Conservation (phyloP, 2,888 invertebrate species). For the Stegana nigrithorax region DNA sequence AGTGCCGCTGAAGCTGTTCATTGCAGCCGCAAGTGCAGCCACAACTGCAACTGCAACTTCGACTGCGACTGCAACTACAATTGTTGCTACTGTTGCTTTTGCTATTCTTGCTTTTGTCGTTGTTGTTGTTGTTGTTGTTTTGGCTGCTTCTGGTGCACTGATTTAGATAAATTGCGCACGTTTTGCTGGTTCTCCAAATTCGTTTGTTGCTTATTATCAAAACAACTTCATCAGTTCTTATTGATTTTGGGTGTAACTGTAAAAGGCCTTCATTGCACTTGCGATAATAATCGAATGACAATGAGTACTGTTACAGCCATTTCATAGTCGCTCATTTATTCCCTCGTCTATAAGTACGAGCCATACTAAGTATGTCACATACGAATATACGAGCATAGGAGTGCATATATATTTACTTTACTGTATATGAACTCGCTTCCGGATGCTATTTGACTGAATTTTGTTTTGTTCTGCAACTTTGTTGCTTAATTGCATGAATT, state of each 20-base stretch:
- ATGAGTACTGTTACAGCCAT: conserved; percentile 17
- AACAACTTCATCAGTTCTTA: conserved; percentile 52
- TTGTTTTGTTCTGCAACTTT: no score
- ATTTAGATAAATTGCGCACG: conserved; percentile 60
- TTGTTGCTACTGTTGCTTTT: background rate
- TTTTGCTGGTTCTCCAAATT: conserved; percentile 30
- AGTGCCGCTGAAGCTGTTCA: conserved; percentile 19
- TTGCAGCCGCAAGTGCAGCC: background rate
- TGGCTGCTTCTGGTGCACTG: conserved; percentile 44
- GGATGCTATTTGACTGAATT: no score
- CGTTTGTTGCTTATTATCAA: conserved; percentile 42
- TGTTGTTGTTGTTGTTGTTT: background rate
- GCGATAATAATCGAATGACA: background rate
- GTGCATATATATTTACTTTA: no score
- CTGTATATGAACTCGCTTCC: no score
- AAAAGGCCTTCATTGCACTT: conserved; percentile 16
- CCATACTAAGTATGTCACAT: no score
- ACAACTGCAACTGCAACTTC: background rate
- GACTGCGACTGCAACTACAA: background rate
- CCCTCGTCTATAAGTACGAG: no score
- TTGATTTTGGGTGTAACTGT: conserved; percentile 37
- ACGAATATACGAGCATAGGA: no score
- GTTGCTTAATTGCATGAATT: no score
- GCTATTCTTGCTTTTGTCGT: background rate
- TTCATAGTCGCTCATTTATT: no score